These are phyloP conservation scores for Hypanus sabinus DNA, from an alignment of 2,113 vertebrate species.

Conservation along the genomic window DNA sequence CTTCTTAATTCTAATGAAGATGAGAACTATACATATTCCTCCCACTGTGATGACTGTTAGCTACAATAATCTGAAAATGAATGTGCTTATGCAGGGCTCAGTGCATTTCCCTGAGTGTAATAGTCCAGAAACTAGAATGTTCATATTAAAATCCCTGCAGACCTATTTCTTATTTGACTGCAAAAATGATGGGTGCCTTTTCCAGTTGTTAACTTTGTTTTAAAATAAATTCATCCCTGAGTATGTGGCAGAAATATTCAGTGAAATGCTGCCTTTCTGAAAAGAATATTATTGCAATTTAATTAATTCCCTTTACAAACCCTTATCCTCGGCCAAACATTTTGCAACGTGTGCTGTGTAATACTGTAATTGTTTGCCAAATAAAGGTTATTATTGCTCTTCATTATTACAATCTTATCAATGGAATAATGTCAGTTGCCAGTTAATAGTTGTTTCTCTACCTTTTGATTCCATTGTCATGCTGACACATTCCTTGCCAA, in stretches of 20 bases:
- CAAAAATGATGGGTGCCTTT: not conserved
- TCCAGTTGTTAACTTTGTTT: not conserved
- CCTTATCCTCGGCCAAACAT: not conserved
- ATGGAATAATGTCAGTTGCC: not conserved
- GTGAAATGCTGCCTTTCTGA: not conserved
- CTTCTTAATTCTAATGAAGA: not conserved
- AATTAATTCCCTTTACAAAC: not conserved
- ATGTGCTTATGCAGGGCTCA: not conserved
- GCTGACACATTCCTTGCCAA: not conserved
- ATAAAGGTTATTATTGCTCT: not conserved
- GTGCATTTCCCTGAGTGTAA: not conserved
- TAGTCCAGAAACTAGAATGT: not conserved
- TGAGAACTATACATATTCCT: not conserved
- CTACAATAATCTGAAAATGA: not conserved
- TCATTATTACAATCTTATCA: slow-evolving; percentile 11
- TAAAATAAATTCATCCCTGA: not conserved
- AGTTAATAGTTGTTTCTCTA: not conserved
- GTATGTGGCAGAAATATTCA: not conserved
- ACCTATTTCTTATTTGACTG: not conserved
- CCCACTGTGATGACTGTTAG: not conserved
- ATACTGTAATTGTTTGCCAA: not conserved
- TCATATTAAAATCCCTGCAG: not conserved
- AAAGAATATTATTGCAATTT: not conserved
- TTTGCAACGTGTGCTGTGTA: not conserved
- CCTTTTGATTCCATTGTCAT: not conserved